Evolutionary conservation across 2,888 invertebrate genomes (phyloP).

Genomic region (Coleophora flavipennella): DNA sequence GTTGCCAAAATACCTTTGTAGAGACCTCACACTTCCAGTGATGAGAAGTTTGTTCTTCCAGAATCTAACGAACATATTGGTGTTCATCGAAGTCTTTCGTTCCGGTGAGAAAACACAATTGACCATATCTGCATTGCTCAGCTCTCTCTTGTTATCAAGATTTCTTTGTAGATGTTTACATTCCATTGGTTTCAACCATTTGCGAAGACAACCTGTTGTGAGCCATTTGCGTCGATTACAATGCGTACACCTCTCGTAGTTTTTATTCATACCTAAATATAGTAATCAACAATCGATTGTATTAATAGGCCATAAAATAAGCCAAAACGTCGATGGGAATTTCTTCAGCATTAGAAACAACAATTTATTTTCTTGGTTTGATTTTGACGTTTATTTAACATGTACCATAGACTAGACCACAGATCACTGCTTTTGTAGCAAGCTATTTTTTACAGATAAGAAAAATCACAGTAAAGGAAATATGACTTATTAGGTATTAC

Average conservation of each 20-base stretch:
- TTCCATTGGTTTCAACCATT: slow-evolving; percentile 65
- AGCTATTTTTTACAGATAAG: too few species aligned
- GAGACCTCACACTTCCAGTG: slow-evolving; percentile 55
- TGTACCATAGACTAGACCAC: too few species aligned
- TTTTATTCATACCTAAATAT: slow-evolving; percentile 49
- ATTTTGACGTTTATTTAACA: too few species aligned
- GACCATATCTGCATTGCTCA: slow-evolving; percentile 51
- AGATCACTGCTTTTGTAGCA: too few species aligned
- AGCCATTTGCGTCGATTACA: slow-evolving; percentile 66
- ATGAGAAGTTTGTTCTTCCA: slow-evolving; percentile 64
- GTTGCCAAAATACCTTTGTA: slow-evolving; percentile 58
- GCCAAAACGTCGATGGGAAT: too few species aligned
- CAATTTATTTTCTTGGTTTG: too few species aligned
- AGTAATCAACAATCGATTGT: too few species aligned
- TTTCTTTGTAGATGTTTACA: slow-evolving; percentile 66
- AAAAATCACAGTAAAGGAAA: too few species aligned
- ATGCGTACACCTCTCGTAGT: slow-evolving; percentile 60
- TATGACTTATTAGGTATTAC: too few species aligned
- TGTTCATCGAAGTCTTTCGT: slow-evolving; percentile 44
- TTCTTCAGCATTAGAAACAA: too few species aligned
- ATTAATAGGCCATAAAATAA: too few species aligned
- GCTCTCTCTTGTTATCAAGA: slow-evolving; percentile 59
- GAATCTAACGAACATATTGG: slow-evolving; percentile 61
- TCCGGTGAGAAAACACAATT: slow-evolving; percentile 56
- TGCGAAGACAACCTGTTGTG: slow-evolving; percentile 59